Base-by-base conservation (phyloP, 2,888 invertebrate species). In the Lithophane semibrunnea region DNA sequence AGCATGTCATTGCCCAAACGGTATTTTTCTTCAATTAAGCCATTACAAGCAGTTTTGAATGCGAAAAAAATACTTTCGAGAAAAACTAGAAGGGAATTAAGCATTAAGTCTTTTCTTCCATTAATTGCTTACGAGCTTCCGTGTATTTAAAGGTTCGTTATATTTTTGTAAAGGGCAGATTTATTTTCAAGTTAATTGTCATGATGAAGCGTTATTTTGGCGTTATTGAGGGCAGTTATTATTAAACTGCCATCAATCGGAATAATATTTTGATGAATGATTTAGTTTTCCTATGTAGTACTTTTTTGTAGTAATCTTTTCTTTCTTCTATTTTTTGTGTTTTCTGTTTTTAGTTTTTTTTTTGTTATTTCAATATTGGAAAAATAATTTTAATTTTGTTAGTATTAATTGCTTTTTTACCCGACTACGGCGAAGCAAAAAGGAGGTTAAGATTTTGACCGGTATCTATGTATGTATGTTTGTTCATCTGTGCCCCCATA, bases 31-130 rank as follows among this genome's bases (percentile, higher is more conserved):
- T 82, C 79, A 87, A 85, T 86, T 88, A 86, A 81, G 80, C 74
- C 83, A 64, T 87, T 86, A 87, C 88, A 61, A 49, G 87, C 87
- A 83, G 54, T 83, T 83, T 88, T 85, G 18, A 79, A 72, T 76
- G 77, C 63, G 65, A 58, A 80, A 75, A 81, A 81, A 86, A 79
- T 77, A 69, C 70, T 72, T 75, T 73, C 64, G 37, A 67, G 72
- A 61, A 75, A 71, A 76, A 87, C 29, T 64, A 24, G 56, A 77
- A 75, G 74, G 49, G 44, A 75, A 70, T 58, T 63, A 13, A 75
- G 74, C 65, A 75, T 78, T 82, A 70, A 75, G 42, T 67, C 72
- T 82, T 85, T 85, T 86, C 78, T 82, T 70, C 56, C 63, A 52
- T 75, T 85, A 82, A 85, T 73, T 70, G 69, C 65, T 82, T 64